Evolutionary conservation across 2,888 invertebrate genomes (phyloP).

Genomic region (Drosophila niveifrons): DNA sequence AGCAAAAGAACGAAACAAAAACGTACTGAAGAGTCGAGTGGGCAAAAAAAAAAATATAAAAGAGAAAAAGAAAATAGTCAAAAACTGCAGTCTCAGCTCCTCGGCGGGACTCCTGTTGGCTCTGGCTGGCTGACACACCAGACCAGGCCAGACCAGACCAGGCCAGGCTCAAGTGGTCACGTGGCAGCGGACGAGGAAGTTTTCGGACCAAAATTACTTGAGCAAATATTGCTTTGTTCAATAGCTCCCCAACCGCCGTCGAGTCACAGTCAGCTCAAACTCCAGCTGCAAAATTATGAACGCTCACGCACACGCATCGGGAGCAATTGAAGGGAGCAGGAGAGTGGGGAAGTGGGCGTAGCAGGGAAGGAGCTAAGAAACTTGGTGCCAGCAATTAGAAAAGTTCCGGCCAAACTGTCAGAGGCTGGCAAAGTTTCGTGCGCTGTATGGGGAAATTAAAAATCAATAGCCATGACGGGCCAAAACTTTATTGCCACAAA

Average conservation of each 20-base stretch:
- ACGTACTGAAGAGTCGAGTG: not conserved
- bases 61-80: conserved; percentile 16
- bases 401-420: conserved; percentile 74
- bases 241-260: conserved; percentile 37
- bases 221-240: conserved; percentile 76
- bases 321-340: not conserved
- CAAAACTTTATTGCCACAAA: conserved; percentile 60
- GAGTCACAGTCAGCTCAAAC: not conserved
- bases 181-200: conserved; percentile 55
- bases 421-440: conserved; percentile 49
- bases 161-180: conserved; percentile 53
- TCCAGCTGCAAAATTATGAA: conserved; percentile 69
- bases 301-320: conserved; percentile 33
- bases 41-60: not conserved
- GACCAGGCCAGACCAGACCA: conserved; percentile 2
- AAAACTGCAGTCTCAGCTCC: conserved; percentile 56
- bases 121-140: conserved; percentile 16
- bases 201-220: conserved; percentile 65
- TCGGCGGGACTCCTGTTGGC: conserved; percentile 21
- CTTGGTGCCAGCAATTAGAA: conserved; percentile 74
- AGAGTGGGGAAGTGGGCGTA: no score
- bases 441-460: conserved; percentile 45
- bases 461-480: conserved; percentile 66
- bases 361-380: conserved; percentile 22
- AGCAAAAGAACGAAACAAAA: not conserved